A percentile compares a stretch with the other conserved stretches of the same genome.
Conservation (phyloP, 1,140 invertebrate genomes). For the Leptoteleia sp. region DNA sequence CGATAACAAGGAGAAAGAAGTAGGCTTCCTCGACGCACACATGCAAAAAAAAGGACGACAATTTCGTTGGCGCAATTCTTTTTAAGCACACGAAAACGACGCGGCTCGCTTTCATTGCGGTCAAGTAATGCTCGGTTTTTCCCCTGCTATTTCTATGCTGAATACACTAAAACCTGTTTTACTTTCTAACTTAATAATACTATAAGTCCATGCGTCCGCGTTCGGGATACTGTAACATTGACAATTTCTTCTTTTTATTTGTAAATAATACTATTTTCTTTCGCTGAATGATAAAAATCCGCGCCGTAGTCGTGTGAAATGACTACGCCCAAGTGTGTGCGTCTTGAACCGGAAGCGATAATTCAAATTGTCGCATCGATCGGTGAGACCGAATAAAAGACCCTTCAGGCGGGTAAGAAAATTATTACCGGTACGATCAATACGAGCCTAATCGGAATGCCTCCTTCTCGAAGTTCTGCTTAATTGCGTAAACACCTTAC, state of each 20-base stretch:
- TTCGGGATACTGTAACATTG: constrained; percentile 39
- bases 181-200: constrained; percentile 69
- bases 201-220: constrained; percentile 49
- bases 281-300: constrained; percentile 1
- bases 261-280: constrained; percentile 60
- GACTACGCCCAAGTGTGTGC: neutral
- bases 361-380: constrained; percentile 25
- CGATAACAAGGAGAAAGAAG: too few species aligned
- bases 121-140: too few species aligned
- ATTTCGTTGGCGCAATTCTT: constrained; percentile 2
- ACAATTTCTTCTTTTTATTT: constrained; percentile 50
- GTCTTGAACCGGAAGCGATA: constrained; percentile 1
- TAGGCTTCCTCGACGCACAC: too few species aligned
- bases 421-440: constrained; percentile 22
- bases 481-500: constrained; percentile 34
- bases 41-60: neutral
- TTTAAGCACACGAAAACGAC: constrained; percentile 21
- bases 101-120: constrained; percentile 35
- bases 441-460: constrained; percentile 25
- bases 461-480: constrained; percentile 25
- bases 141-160: too few species aligned
- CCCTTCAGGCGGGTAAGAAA: neutral
- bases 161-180: too few species aligned
- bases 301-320: neutral
- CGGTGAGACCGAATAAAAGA: constrained; percentile 8